phyloP scores from a whole-genome alignment of 2,113 vertebrate species.

The Odocoileus virginianus region DNA sequence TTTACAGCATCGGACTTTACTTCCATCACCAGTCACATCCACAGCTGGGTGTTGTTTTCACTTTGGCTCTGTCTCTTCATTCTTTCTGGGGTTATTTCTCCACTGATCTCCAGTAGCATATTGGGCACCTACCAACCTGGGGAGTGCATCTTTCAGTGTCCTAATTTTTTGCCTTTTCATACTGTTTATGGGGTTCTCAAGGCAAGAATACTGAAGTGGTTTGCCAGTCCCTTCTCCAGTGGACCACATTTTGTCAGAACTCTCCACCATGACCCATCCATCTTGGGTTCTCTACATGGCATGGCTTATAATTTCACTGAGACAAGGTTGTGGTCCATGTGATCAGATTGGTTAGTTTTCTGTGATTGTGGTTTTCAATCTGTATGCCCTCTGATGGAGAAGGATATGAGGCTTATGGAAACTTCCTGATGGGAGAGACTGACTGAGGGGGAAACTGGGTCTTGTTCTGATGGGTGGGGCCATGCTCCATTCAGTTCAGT shows the following conservation, averaged over 20 bases:
- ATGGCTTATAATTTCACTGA: background rate
- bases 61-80: background rate
- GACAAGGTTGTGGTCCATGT: background rate
- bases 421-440: too few relatives aligned
- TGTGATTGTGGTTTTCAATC: background rate
- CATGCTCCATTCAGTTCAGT: too few relatives aligned
- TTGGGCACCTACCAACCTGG: background rate
- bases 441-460: too few relatives aligned
- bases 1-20: background rate
- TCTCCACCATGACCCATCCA: rapidly evolving
- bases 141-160: background rate
- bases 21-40: background rate
- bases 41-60: background rate
- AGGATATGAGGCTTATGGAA: background rate
- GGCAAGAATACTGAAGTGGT: background rate
- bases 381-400: background rate
- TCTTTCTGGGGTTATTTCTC: background rate
- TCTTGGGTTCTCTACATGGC: background rate
- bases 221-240: background rate
- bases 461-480: too few relatives aligned
- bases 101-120: background rate
- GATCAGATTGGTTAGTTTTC: background rate
- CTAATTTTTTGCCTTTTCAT: background rate
- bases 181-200: background rate
- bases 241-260: rapidly evolving